Evolutionary conservation across 2,888 invertebrate species (phyloP), one percentile per base, ranked within the genome.

Genomic region (Sinotaia quadrata): DNA sequence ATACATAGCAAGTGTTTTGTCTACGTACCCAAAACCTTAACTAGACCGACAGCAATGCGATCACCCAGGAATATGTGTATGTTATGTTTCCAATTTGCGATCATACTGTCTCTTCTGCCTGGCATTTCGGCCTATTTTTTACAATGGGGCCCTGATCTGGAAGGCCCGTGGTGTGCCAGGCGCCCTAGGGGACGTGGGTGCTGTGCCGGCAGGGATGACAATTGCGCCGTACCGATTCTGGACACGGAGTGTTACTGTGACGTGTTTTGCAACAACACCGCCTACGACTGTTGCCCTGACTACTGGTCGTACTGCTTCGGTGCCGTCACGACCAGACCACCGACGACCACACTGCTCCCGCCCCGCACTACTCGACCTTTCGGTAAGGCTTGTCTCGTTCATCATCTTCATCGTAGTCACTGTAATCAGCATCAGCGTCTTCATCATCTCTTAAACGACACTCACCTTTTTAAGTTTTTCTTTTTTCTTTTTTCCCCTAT

Each of bases 221-320:
- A 91, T 24, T 97, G 97, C 87, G 92, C 95, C 0, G 91, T 93
- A 63, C 93, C 92, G 31, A 95, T 97, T 82, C 88, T 94, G 70
- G 95, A 92, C 72, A 95, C 96, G 0, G 71, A 80, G 51, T 98
- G 98, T 88, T 98, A 98, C 88, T 98, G 98, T 88, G 98, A 98
- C 88, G 91, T 94, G 77, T 97, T 97, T 89, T 97, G 97, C 89
- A 93, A 94, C 85, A 89, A 93, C 37, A 91, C 91, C 4, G 74
- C 81, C 24, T 92, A 93, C 78, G 97, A 97, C 87, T 98, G 97
- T 87, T 98, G 97, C 84, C 97, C 97, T 0, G 98, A 98, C 88
- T 98, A 93, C 87, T 92, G 91, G 87, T 90, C 91, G 0, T 91
- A 92, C 73, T 98, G 97, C 84, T 89, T 89, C 76, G 92, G 92